Percentiles rank a stretch among this genome's conserved stretches.
These are phyloP conservation scores for Aradophagus sp. DNA, from an alignment of 1,140 invertebrate genomes.

Conservation along the genomic window DNA sequence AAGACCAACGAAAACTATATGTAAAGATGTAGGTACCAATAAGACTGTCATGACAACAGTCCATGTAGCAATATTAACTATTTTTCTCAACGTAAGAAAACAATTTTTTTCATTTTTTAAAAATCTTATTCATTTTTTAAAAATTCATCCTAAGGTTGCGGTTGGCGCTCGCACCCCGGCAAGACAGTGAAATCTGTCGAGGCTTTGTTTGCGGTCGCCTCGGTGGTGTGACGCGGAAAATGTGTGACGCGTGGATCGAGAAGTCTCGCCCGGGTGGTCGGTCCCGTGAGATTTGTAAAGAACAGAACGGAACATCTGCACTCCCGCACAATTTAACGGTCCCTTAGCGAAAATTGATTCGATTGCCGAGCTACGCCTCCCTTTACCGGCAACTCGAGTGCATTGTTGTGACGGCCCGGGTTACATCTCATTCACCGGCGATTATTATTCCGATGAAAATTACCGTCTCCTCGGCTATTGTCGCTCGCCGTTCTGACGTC, in stretches of 20 bases:
- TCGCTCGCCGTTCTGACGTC: constrained; percentile 12
- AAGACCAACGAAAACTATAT: too few relatives aligned
- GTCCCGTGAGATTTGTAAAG: too few relatives aligned
- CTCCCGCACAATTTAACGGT: constrained; percentile 61
- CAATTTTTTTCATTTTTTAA: too few relatives aligned
- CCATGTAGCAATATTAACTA: too few relatives aligned
- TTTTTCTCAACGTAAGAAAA: too few relatives aligned
- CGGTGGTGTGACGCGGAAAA: constrained; percentile 31
- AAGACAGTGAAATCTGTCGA: not conserved
- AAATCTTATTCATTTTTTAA: too few relatives aligned
- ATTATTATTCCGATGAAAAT: constrained; percentile 39
- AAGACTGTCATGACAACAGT: too few relatives aligned
- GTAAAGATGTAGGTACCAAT: too few relatives aligned
- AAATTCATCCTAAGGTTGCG: too few relatives aligned
- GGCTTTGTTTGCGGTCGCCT: constrained; percentile 46
- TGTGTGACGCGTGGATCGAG: constrained; percentile 59
- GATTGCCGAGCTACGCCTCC: constrained; percentile 48
- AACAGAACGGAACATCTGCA: constrained; percentile 59
- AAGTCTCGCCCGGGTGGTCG: constrained; percentile 58
- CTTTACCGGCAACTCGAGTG: constrained; percentile 53
- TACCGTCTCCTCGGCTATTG: constrained; percentile 19
- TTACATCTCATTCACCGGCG: constrained; percentile 50
- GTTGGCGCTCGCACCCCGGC: too few relatives aligned
- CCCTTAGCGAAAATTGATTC: constrained; percentile 59
- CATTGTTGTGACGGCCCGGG: constrained; percentile 50